Percentiles rank a stretch among this genome's conserved stretches.
Conservation (phyloP, 2,888 invertebrate genomes). For the Pristionchus entomophagus region DNA sequence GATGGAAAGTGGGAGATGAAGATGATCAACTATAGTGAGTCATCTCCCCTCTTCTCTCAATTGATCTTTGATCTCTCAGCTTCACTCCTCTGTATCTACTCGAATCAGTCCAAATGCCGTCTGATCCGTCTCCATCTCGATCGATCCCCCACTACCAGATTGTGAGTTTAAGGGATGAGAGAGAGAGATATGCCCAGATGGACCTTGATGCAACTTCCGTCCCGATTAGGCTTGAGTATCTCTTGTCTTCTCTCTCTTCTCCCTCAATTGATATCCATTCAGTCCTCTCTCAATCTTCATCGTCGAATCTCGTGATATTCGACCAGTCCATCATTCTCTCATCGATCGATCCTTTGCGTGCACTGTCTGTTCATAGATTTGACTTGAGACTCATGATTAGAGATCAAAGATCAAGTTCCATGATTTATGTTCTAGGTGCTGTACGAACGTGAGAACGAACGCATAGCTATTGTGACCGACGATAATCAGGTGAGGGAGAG, state of each 20-base stretch:
- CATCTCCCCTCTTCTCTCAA: background rate
- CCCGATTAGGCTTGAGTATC: no score
- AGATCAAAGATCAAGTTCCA: background rate
- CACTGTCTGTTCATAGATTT: background rate
- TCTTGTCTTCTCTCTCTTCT: no score
- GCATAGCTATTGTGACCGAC: background rate
- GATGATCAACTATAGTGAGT: background rate
- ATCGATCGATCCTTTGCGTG: background rate
- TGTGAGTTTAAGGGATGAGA: no score
- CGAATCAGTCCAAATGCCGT: background rate
- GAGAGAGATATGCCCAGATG: no score
- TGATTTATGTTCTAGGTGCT: background rate
- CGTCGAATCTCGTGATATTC: background rate
- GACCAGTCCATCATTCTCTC: background rate
- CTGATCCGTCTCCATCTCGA: conserved; percentile 25
- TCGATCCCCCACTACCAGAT: background rate
- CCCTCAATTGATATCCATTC: no score
- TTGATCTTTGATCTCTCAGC: conserved; percentile 25
- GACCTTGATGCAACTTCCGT: no score
- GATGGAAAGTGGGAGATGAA: background rate
- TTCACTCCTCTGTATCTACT: conserved; percentile 2
- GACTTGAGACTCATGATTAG: background rate
- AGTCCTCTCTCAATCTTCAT: conserved; percentile 30
- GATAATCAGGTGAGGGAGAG: conserved; percentile 16
- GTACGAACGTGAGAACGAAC: background rate